Evolutionary conservation across 2,888 invertebrate species (phyloP).

Genomic region (Caenorhabditis drosophilae): DNA sequence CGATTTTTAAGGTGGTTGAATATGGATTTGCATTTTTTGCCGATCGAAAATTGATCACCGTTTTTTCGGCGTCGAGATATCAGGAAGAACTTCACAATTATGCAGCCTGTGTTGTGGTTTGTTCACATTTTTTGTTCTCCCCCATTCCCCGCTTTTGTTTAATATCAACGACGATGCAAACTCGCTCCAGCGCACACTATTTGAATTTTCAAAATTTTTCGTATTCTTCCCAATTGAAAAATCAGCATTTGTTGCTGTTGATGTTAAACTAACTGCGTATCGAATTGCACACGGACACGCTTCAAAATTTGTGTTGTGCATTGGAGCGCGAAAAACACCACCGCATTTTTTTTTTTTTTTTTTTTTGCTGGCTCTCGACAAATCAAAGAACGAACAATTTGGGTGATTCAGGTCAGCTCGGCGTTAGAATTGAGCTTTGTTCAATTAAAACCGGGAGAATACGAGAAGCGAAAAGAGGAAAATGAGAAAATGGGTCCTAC

Average conservation of each 20-base stretch:
- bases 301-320: no score
- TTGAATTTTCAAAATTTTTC: no score
- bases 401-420: background rate
- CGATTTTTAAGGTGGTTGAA: slow-evolving; percentile 30
- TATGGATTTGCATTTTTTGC: slow-evolving; percentile 46
- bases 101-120: slow-evolving; percentile 49
- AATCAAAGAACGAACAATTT: no score
- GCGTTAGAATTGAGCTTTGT: slow-evolving; percentile 47
- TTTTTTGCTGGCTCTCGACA: background rate
- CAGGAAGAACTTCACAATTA: slow-evolving; percentile 55
- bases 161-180: no score
- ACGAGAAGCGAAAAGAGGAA: slow-evolving; percentile 28
- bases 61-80: slow-evolving; percentile 58
- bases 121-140: no score
- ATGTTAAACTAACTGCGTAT: no score
- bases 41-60: slow-evolving; percentile 47
- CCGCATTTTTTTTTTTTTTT: background rate
- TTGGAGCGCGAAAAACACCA: no score
- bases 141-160: no score
- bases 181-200: no score
- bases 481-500: slow-evolving; percentile 5
- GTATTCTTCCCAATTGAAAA: no score
- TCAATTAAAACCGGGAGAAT: slow-evolving; percentile 56
- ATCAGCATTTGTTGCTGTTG: no score
- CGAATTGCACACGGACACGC: no score